A percentile compares a stretch with the other conserved stretches of the same genome.
Conservation (phyloP, 2,888 invertebrate genomes). For the Ochlodes sylvanus region DNA sequence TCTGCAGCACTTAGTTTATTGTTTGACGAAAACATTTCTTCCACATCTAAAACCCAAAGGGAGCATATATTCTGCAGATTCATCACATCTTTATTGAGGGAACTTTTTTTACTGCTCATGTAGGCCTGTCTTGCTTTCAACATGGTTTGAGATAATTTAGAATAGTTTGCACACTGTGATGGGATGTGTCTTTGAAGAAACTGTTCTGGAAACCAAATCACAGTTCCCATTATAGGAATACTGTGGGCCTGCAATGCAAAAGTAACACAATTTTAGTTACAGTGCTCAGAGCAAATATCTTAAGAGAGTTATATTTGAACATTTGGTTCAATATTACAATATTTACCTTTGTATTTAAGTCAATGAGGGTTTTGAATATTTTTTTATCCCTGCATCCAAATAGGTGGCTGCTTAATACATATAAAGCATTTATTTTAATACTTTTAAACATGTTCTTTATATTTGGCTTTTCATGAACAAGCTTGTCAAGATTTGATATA, state of each 20-base stretch:
- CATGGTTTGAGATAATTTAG: constrained; percentile 72
- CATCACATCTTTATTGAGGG: constrained; percentile 87
- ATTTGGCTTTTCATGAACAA: constrained; percentile 79
- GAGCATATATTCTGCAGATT: constrained; percentile 62
- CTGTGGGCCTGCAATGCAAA: constrained; percentile 87
- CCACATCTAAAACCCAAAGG: constrained; percentile 72
- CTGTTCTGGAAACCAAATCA: constrained; percentile 93
- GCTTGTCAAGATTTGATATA: constrained; percentile 86
- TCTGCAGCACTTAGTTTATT: constrained; percentile 74
- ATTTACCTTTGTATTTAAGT: constrained; percentile 90
- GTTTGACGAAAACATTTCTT: constrained; percentile 67
- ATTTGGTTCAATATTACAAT: neutral
- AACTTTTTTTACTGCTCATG: constrained; percentile 83
- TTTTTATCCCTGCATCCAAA: constrained; percentile 93
- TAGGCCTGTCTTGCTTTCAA: constrained; percentile 82
- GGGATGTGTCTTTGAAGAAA: constrained; percentile 89
- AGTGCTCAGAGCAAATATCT: neutral
- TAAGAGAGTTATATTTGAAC: neutral
- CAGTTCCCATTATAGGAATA: constrained; percentile 91
- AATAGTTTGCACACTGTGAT: constrained; percentile 82
- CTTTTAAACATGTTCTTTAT: constrained; percentile 83
- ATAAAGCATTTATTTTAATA: constrained; percentile 88
- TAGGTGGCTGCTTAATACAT: constrained; percentile 88
- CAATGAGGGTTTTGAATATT: constrained; percentile 88
- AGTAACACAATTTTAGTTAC: neutral